Percentiles rank a stretch among this genome's conserved stretches.
These are phyloP conservation scores for Rhyacophila evoluta DNA, from an alignment of 2,888 invertebrate species.

Conservation along the genomic window DNA sequence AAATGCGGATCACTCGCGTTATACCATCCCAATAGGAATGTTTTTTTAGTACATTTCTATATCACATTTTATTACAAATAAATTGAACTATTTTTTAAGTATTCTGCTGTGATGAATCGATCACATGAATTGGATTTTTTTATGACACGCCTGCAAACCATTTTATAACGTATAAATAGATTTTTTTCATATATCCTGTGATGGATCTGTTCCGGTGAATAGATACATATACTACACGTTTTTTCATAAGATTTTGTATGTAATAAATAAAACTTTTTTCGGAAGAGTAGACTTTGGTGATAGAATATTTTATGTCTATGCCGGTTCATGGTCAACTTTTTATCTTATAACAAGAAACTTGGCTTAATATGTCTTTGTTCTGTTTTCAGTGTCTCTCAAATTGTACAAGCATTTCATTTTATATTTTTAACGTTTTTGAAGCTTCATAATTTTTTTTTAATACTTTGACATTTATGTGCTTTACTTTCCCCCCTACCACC, in stretches of 20 bases:
- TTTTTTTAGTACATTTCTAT: neutral
- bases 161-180: conserved; percentile 22
- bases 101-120: conserved; percentile 9
- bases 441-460: too few relatives aligned
- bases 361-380: neutral
- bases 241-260: neutral
- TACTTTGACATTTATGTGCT: neutral
- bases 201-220: neutral
- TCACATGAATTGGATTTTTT: neutral
- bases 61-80: conserved; percentile 1
- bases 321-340: neutral
- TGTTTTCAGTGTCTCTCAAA: neutral
- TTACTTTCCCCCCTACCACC: too few relatives aligned
- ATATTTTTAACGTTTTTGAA: too few relatives aligned
- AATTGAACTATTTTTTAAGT: conserved; percentile 13
- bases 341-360: neutral
- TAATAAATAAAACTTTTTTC: conserved; percentile 6
- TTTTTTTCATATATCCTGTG: conserved; percentile 7
- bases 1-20: neutral
- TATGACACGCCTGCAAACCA: neutral
- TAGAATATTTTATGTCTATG: neutral
- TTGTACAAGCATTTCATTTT: too few relatives aligned
- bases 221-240: neutral
- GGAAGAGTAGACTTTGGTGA: neutral
- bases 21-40: neutral